Percentiles rank a stretch among this genome's conserved stretches.
Evolutionary conservation across 2,888 invertebrate species (phyloP).

Genomic region (Catocala sponsa): DNA sequence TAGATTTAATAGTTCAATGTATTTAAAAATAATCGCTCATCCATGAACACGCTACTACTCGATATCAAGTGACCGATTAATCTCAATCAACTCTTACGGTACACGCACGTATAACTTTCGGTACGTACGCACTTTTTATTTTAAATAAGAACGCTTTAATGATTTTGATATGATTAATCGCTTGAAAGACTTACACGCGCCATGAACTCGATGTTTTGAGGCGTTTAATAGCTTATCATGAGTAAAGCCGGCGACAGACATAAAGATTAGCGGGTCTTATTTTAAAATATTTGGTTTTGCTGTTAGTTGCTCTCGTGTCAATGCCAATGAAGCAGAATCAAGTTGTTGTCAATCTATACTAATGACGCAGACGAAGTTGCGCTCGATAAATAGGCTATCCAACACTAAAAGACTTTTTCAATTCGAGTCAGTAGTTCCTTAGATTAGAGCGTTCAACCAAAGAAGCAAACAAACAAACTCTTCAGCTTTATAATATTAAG

Average conservation of each 20-base stretch:
- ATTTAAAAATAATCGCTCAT: neutral
- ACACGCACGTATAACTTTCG: neutral
- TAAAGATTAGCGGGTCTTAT: too few relatives aligned
- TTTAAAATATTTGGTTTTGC: too few relatives aligned
- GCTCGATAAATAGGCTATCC: too few relatives aligned
- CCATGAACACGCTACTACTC: constrained; percentile 4
- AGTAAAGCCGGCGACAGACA: neutral
- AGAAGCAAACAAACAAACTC: too few relatives aligned
- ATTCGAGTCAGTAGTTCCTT: too few relatives aligned
- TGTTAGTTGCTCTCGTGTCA: too few relatives aligned
- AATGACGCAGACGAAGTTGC: too few relatives aligned
- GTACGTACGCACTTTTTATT: constrained; percentile 2
- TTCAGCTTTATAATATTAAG: too few relatives aligned
- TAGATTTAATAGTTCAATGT: neutral
- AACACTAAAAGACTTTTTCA: too few relatives aligned
- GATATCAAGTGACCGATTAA: constrained; percentile 11
- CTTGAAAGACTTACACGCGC: constrained; percentile 18
- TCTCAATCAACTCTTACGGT: constrained; percentile 7
- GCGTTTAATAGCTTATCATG: constrained; percentile 21
- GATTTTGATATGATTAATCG: constrained; percentile 16
- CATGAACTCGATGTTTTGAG: constrained; percentile 12
- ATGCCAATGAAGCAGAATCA: too few relatives aligned
- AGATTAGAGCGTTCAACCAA: too few relatives aligned
- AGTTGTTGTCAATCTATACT: too few relatives aligned
- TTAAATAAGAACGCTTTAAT: constrained; percentile 12